phyloP scores from a whole-genome alignment of 2,797 vertebrate species.

The Alca torda region DNA sequence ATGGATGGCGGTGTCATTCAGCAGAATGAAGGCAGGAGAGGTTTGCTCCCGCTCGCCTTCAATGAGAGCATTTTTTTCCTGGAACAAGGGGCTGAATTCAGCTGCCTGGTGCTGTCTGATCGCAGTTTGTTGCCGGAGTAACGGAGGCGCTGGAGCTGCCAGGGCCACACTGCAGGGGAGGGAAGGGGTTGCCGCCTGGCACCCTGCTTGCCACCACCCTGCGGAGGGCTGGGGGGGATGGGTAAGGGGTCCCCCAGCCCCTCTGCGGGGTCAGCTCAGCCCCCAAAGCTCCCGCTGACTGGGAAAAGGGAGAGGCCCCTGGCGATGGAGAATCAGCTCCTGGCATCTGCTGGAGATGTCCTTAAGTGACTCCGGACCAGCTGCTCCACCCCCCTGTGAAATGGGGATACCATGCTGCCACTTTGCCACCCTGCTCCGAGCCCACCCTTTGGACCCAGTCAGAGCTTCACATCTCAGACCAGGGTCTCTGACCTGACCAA shows the following conservation, averaged over 20 bases:
- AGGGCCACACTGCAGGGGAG: slow-evolving; percentile 11
- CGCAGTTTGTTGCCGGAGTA: slow-evolving; percentile 73
- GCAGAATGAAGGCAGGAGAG: slow-evolving; percentile 58
- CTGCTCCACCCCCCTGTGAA: too few relatives aligned
- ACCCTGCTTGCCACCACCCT: neutral
- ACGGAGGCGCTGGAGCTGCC: slow-evolving; percentile 52
- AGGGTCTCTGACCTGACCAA: neutral
- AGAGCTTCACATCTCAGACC: neutral
- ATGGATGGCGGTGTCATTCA: neutral
- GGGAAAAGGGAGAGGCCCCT: neutral
- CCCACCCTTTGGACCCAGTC: neutral
- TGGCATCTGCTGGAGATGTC: neutral
- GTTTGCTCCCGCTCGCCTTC: slow-evolving; percentile 40
- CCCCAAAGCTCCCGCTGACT: neutral
- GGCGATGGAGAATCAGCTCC: neutral
- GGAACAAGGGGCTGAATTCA: slow-evolving; percentile 80
- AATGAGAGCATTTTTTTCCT: slow-evolving; percentile 75
- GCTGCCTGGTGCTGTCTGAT: slow-evolving; percentile 64
- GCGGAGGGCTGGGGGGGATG: fast-evolving
- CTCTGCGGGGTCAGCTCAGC: fast-evolving
- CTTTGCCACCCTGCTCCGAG: neutral
- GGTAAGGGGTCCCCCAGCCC: fast-evolving
- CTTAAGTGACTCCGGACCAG: fast-evolving
- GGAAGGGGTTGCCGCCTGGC: neutral
- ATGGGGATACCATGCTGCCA: fast-evolving